Base-by-base conservation (phyloP, 2,113 vertebrate species). In the Fukomys damarensis region DNA sequence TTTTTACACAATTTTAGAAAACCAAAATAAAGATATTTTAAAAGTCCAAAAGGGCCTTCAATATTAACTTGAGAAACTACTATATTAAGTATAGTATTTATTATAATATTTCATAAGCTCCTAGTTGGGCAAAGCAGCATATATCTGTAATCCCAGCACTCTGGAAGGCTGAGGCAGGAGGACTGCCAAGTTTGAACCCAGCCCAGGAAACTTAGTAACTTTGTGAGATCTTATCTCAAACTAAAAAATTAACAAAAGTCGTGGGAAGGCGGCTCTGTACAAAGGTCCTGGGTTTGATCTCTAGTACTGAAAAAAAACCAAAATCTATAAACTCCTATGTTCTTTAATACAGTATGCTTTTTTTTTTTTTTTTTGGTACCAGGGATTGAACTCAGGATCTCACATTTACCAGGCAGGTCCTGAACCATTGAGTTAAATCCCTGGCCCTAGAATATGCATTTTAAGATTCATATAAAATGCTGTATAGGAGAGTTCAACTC, bases 31-130 rank as follows among this genome's bases (percentile, higher is more conserved):
- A 90, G 72, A 72, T 5, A 76, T 79, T 95, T 85, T 56, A 81
- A 70, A 93, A 46, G 68, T 58, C 14, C 63, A 59, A 82, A 85
- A 79, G 35, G 38, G 6, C 83, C 54, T 68, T 68, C 54, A 85
- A 11, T 63, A 80, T 58, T 87, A 83, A 84, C n/a, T 91, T 79
- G 46, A 89, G 43, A 87, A 82, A 80, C 49, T 77, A 89, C 49
- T n/a, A 54, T 89, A 58, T 74, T 61, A 91, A 91, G 86, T 35
- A 52, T 0, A 79, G 26, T 56, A 46, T 84, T 84, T 65, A 28
- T 82, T 80, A 70, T n/a, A 80, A 72, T 58, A 54, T 79, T 65
- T 79, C 80, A 19, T 52, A 24, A 30, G 61, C 13, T 86, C 59
- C 59, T 61, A 61, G 59, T n/a, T 72, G 22, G 38, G 38, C 22